phyloP scores from a whole-genome alignment of 2,888 invertebrate genomes.

The Atethmia centrago region DNA sequence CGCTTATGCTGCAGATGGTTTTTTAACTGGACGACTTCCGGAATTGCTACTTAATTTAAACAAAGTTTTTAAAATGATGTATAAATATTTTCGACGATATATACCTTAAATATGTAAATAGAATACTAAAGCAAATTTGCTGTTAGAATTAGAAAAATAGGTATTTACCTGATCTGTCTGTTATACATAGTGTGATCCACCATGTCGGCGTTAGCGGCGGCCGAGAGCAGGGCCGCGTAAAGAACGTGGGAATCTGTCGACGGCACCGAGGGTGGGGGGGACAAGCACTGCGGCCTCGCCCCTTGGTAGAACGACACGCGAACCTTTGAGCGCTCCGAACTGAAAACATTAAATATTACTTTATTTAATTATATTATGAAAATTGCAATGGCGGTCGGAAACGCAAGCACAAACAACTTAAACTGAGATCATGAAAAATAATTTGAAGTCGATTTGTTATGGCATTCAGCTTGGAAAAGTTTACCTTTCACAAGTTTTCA shows the following conservation, averaged over 20 bases:
- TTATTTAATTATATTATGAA: slow-evolving; percentile 13
- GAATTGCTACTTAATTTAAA: not conserved
- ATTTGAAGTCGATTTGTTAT: slow-evolving; percentile 19
- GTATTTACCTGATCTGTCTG: slow-evolving; percentile 92
- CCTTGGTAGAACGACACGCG: slow-evolving; percentile 96
- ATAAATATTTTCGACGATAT: not conserved
- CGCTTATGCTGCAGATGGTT: not conserved
- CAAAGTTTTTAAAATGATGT: not conserved
- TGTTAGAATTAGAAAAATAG: not conserved
- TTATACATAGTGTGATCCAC: slow-evolving; percentile 90
- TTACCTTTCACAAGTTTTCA: slow-evolving; percentile 12
- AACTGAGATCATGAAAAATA: slow-evolving; percentile 24
- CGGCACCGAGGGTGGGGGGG: slow-evolving; percentile 91
- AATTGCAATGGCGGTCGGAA: slow-evolving; percentile 27
- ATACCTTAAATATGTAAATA: not conserved
- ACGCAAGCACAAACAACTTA: slow-evolving; percentile 47
- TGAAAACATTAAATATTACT: slow-evolving; percentile 81
- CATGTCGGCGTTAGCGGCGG: slow-evolving; percentile 86
- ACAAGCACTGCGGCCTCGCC: slow-evolving; percentile 93
- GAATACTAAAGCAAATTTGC: not conserved
- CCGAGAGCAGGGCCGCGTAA: slow-evolving; percentile 85
- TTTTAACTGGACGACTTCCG: not conserved
- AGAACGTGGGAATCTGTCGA: slow-evolving; percentile 84
- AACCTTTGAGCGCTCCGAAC: slow-evolving; percentile 94
- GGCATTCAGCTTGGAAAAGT: slow-evolving; percentile 4